These are phyloP conservation scores for Myotis brandtii DNA, from an alignment of 2,113 vertebrate genomes.

Conservation along the genomic window DNA sequence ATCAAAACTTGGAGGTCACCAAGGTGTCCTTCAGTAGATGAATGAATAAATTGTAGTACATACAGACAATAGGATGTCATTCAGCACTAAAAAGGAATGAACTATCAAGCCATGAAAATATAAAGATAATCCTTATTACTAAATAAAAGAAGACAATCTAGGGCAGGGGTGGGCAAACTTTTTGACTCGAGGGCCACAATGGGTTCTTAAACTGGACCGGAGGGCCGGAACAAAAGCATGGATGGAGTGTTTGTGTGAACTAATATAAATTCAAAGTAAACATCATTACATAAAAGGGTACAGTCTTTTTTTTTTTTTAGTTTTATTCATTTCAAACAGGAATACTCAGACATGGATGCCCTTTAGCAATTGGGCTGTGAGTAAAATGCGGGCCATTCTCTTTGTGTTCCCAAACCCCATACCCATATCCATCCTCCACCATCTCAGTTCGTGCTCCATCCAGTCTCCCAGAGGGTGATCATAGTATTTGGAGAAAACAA, in stretches of 20 bases:
- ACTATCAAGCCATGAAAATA: background rate
- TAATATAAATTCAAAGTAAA: no score
- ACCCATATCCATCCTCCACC: no score
- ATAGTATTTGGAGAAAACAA: background rate
- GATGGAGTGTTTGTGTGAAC: no score
- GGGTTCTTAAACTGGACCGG: no score
- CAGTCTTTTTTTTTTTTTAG: no score
- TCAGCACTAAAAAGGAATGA: background rate
- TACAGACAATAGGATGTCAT: background rate
- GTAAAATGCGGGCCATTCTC: background rate
- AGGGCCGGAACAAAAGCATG: no score
- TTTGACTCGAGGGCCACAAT: no score
- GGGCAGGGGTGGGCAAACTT: no score
- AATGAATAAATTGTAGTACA: background rate
- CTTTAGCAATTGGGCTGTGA: background rate
- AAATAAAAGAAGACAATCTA: background rate
- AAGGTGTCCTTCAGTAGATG: background rate
- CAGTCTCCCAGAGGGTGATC: background rate
- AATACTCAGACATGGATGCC: background rate
- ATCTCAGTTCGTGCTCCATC: background rate
- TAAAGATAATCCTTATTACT: background rate
- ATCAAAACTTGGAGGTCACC: background rate
- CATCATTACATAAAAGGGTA: no score
- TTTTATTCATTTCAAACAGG: no score
- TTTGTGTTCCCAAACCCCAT: background rate